phyloP scores from a whole-genome alignment of 2,888 invertebrate genomes.

The Sesamia inferens region DNA sequence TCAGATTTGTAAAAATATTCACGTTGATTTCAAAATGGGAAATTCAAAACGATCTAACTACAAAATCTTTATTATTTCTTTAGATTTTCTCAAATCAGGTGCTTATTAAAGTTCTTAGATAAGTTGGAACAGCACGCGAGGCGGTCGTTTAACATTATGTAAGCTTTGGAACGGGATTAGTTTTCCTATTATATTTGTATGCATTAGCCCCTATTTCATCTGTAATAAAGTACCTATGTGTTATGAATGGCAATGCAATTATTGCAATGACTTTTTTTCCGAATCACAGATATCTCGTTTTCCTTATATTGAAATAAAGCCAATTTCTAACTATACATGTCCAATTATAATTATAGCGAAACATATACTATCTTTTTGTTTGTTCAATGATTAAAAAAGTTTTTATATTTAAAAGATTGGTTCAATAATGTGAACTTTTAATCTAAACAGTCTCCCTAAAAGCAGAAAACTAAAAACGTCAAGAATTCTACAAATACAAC shows the following conservation, averaged over 20 bases:
- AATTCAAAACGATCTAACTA: background rate
- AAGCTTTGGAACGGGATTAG: slow-evolving; percentile 19
- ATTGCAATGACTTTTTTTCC: background rate
- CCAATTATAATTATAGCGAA: background rate
- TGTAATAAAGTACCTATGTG: background rate
- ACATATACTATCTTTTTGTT: too few species aligned
- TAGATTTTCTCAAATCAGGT: slow-evolving; percentile 14
- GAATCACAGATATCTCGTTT: background rate
- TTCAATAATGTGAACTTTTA: background rate
- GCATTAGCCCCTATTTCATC: slow-evolving; percentile 9
- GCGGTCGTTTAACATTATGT: slow-evolving; percentile 33
- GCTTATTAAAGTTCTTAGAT: slow-evolving; percentile 11
- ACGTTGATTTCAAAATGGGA: too few species aligned
- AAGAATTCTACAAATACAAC: slow-evolving; percentile 14
- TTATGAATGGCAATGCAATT: slow-evolving; percentile 14
- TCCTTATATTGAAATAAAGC: background rate
- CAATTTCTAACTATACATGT: background rate
- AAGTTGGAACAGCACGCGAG: slow-evolving; percentile 26
- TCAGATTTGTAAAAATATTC: slow-evolving; percentile 2
- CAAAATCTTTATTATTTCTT: slow-evolving; percentile 6
- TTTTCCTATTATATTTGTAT: slow-evolving; percentile 22
- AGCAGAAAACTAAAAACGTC: slow-evolving; percentile 7
- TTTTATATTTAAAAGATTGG: too few species aligned
- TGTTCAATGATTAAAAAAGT: too few species aligned
- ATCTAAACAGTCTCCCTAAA: too few species aligned